A percentile compares a stretch with the other conserved stretches of the same genome.
Evolutionary conservation across 2,797 vertebrate genomes (phyloP).

Genomic region (Micromesistius poutassou): DNA sequence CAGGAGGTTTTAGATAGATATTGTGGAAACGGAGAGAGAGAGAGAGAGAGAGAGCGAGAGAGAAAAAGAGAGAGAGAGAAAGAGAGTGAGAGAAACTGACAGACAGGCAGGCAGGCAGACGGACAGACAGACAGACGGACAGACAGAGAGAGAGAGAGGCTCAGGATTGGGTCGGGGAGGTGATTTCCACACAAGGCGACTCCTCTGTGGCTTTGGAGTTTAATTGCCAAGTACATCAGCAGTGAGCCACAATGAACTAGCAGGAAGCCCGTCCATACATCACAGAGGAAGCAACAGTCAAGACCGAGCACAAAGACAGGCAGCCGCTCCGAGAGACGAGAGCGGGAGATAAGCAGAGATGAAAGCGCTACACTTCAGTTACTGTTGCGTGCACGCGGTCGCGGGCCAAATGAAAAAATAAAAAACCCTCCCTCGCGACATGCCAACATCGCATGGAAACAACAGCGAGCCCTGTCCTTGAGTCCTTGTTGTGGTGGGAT

Average conservation of each 20-base stretch:
- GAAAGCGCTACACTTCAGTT: conserved; percentile 67
- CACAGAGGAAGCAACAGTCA: conserved; percentile 64
- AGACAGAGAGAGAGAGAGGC: conserved; percentile 29
- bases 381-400: conserved; percentile 57
- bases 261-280: conserved; percentile 62
- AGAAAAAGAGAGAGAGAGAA: neutral
- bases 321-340: conserved; percentile 48
- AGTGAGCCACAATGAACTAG: conserved; percentile 51
- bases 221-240: conserved; percentile 70
- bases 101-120: conserved; percentile 27
- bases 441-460: conserved; percentile 51
- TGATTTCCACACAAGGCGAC: conserved; percentile 20
- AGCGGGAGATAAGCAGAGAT: conserved; percentile 65
- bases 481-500: conserved; percentile 39
- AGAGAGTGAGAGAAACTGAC: neutral
- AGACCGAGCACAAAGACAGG: conserved; percentile 50
- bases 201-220: conserved; percentile 60
- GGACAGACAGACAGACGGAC: conserved; percentile 27
- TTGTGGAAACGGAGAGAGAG: conserved; percentile 16
- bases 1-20: neutral
- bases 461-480: conserved; percentile 37
- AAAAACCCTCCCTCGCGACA: conserved; percentile 34
- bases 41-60: conserved; percentile 16
- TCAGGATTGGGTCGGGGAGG: conserved; percentile 59
- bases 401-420: conserved; percentile 52